Evolutionary conservation across 1,140 invertebrate species (phyloP).

Genomic region (Chironomus striatipennis): DNA sequence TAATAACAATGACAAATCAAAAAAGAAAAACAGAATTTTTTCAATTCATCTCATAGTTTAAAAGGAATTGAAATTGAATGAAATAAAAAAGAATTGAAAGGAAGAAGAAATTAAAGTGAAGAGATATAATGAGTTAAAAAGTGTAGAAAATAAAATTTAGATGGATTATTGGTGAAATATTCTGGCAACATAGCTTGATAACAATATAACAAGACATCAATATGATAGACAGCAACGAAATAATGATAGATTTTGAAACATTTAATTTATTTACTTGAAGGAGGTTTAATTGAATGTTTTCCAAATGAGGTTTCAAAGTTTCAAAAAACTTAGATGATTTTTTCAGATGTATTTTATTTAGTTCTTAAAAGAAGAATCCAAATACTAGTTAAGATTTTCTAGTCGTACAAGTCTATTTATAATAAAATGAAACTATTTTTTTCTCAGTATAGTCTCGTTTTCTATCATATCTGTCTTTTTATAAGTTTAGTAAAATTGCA

Average conservation of each 20-base stretch:
- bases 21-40: neutral
- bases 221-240: neutral
- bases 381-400: neutral
- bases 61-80: neutral
- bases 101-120: neutral
- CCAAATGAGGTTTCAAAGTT: too few species aligned
- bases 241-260: conserved; percentile 14
- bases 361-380: too few species aligned
- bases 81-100: neutral
- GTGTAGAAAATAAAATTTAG: neutral
- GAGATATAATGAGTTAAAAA: too few species aligned
- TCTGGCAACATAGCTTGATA: neutral
- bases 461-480: too few species aligned
- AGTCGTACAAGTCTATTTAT: neutral
- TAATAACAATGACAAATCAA: conserved; percentile 9
- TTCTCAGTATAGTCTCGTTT: neutral
- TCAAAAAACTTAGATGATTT: too few species aligned
- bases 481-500: too few species aligned
- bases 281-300: neutral
- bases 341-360: too few species aligned
- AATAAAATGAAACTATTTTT: neutral
- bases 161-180: neutral
- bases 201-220: conserved; percentile 8
- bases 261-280: conserved; percentile 9
- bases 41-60: neutral